phyloP scores from a whole-genome alignment of 2,113 vertebrate genomes.

The Jacana jacana region DNA sequence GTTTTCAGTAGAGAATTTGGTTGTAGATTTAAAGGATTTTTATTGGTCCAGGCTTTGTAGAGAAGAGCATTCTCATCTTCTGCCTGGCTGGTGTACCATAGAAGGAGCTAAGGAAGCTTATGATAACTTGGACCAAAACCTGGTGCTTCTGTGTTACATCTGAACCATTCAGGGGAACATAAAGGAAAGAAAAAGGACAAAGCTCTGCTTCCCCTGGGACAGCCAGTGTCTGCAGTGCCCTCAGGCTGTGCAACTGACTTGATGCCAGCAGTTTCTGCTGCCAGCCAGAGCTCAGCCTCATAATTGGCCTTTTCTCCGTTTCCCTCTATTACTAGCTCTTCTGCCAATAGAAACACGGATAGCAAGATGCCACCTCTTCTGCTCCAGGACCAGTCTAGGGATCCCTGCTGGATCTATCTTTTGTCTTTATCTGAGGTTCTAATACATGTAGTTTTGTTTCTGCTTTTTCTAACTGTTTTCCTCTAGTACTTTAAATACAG shows the following conservation, averaged over 20 bases:
- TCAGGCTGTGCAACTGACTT: not conserved
- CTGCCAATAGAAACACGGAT: not conserved
- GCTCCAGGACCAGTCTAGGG: not conserved
- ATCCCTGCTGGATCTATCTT: not conserved
- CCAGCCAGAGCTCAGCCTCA: not conserved
- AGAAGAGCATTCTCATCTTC: not conserved
- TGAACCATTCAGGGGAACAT: not conserved
- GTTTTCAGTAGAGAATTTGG: not conserved
- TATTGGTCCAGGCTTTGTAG: not conserved
- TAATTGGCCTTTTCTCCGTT: rapidly evolving
- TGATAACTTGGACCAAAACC: not conserved
- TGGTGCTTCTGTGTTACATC: not conserved
- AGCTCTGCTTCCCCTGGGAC: not conserved
- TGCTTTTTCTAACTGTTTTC: not conserved
- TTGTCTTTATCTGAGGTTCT: not conserved
- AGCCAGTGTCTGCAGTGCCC: not conserved
- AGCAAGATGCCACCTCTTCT: not conserved
- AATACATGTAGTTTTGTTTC: not conserved
- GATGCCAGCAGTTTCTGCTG: not conserved
- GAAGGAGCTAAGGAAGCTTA: not conserved
- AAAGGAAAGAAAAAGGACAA: not conserved
- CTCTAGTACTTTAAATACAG: not conserved
- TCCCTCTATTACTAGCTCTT: not conserved
- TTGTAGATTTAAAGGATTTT: not conserved
- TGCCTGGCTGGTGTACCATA: not conserved